Evolutionary conservation across 2,888 invertebrate genomes (phyloP).

Genomic region (Drosophila melanosoma): DNA sequence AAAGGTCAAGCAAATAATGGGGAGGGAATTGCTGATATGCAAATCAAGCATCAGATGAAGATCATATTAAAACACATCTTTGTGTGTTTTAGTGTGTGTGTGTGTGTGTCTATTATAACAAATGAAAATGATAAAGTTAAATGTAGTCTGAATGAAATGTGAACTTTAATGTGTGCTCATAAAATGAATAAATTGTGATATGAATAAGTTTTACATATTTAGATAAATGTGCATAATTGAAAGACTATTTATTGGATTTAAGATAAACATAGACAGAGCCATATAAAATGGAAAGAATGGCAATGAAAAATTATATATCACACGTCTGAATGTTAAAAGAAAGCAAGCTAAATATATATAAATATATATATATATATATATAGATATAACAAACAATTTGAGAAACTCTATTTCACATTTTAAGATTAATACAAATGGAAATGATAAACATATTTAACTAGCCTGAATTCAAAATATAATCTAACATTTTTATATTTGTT

Average conservation of each 20-base stretch:
- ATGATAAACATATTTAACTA: background rate
- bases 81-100: background rate
- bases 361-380: too few species aligned
- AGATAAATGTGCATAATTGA: background rate
- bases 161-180: background rate
- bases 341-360: background rate
- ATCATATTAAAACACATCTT: constrained; percentile 29
- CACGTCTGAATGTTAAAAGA: background rate
- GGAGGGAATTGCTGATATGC: constrained; percentile 15
- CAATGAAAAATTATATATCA: too few species aligned
- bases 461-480: background rate
- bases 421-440: background rate
- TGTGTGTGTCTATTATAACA: background rate
- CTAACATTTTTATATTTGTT: rapidly evolving
- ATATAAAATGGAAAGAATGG: background rate
- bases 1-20: constrained; percentile 41
- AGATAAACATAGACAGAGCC: background rate
- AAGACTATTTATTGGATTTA: too few species aligned
- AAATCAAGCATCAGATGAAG: constrained; percentile 30
- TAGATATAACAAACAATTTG: too few species aligned
- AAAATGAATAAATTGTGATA: background rate
- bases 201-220: background rate
- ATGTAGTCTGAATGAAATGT: background rate
- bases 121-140: background rate
- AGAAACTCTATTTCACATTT: background rate